Evolutionary conservation across 1,140 invertebrate genomes (phyloP), one percentile per base, ranked within the genome.

Genomic region (Drosophila mayri): DNA sequence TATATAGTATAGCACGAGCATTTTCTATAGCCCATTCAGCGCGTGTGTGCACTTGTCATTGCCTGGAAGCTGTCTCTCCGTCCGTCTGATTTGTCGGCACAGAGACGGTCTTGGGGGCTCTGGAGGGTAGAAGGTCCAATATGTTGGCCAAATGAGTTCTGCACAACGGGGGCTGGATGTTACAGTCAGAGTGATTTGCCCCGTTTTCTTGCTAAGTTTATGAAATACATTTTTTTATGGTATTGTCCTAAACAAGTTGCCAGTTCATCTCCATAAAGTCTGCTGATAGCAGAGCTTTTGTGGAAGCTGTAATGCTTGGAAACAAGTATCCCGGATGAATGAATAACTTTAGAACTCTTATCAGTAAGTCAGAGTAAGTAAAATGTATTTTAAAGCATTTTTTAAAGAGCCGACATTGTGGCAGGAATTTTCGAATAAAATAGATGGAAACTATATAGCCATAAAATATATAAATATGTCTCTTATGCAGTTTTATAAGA

Each of bases 21-120:
- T 60, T 75, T 79, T 79, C 62, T 60, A 75, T 78, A 58, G 62
- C 32, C 55, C 79, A 73, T 58, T 77, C 52, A 80, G 81, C 81
- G 76, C 81, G 81, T 76, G 73, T 84, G 80, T 70, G 60, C 70
- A 75, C 54, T 79, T 82, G 75, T 74, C 46, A 67, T 68, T 74
- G 58, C 57, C 63, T 66, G 59, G 37, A 58, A 73, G 41, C 40
- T 38, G 20, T 28, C n/a, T 40, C 38, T 55, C 35, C 32, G 32
- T 30, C 20, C 16, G 37, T 8, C 20, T 18, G 10, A 9, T n/a
- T 50, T 35, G 32, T 18, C n/a, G 32, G 18, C 28, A 5, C 35
- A 61, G 61, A 40, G 61, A 28, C 37, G 18, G 41, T 64, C 35
- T 32, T 28, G 35, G 35, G 35, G 63, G 62, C 25, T 50, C 12